A percentile compares a stretch with the other conserved stretches of the same genome.
These are phyloP conservation scores for Hecatera dysodea DNA, from an alignment of 2,888 invertebrate genomes.

Conservation along the genomic window DNA sequence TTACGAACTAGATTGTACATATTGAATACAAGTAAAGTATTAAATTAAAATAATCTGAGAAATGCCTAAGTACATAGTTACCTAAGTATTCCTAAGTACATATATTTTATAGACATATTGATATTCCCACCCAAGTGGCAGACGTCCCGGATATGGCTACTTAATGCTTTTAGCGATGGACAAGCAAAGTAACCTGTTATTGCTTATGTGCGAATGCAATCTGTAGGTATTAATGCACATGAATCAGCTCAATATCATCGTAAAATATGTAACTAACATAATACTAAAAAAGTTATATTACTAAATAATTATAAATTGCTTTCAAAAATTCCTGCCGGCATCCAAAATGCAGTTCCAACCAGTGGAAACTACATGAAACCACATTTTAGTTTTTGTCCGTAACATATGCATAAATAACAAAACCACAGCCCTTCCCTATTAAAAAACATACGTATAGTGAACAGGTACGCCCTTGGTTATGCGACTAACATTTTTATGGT, in stretches of 20 bases:
- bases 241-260: slow-evolving; percentile 29
- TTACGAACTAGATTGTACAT: neutral
- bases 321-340: neutral
- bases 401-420: slow-evolving; percentile 33
- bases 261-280: neutral
- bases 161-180: slow-evolving; percentile 62
- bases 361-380: slow-evolving; percentile 16
- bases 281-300: neutral
- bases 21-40: neutral
- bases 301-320: no score
- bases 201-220: slow-evolving; percentile 32
- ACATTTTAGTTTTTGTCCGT: neutral
- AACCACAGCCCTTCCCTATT: slow-evolving; percentile 29
- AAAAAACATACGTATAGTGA: slow-evolving; percentile 36
- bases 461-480: slow-evolving; percentile 48
- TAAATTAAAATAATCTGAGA: slow-evolving; percentile 6
- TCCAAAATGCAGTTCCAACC: neutral
- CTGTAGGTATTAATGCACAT: slow-evolving; percentile 41
- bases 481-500: slow-evolving; percentile 59
- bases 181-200: slow-evolving; percentile 43
- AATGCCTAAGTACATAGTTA: slow-evolving; percentile 4
- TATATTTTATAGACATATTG: no score
- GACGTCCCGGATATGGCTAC: slow-evolving; percentile 56
- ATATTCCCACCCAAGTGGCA: slow-evolving; percentile 57
- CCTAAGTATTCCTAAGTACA: no score